Evolutionary conservation across 2,797 vertebrate species (phyloP).

Genomic region (Sebastes iracundus): DNA sequence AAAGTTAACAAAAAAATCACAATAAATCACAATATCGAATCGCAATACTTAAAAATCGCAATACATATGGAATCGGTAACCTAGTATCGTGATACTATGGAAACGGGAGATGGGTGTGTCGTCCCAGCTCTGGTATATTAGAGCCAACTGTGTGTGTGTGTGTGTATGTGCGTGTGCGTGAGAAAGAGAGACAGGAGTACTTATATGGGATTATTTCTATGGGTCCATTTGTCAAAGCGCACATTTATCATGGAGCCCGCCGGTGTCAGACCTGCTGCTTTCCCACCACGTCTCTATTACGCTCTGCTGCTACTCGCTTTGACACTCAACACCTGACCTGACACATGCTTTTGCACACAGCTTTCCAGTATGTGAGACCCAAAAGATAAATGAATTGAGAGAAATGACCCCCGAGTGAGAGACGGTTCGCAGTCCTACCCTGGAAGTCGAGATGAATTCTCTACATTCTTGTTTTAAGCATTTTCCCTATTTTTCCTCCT

Average conservation of each 20-base stretch:
- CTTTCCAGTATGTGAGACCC: not conserved
- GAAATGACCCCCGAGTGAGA: not conserved
- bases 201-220: conserved; percentile 61
- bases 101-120: no score
- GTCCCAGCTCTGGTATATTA: not conserved
- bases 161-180: not conserved
- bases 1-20: no score
- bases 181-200: conserved; percentile 14
- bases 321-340: conserved; percentile 66
- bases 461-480: not conserved
- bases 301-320: conserved; percentile 59
- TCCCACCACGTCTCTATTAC: conserved; percentile 69
- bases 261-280: conserved; percentile 67
- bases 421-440: not conserved
- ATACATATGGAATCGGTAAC: no score
- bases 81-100: no score
- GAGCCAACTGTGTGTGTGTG: not conserved
- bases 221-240: conserved; percentile 72
- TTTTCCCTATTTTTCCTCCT: not conserved
- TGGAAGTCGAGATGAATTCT: not conserved
- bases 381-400: not conserved
- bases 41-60: no score
- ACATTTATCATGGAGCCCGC: conserved; percentile 75
- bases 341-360: not conserved
- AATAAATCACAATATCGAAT: no score